A percentile compares a stretch with the other conserved stretches of the same genome.
Conservation (phyloP, 2,888 invertebrate species). For the Alsophila aescularia region DNA sequence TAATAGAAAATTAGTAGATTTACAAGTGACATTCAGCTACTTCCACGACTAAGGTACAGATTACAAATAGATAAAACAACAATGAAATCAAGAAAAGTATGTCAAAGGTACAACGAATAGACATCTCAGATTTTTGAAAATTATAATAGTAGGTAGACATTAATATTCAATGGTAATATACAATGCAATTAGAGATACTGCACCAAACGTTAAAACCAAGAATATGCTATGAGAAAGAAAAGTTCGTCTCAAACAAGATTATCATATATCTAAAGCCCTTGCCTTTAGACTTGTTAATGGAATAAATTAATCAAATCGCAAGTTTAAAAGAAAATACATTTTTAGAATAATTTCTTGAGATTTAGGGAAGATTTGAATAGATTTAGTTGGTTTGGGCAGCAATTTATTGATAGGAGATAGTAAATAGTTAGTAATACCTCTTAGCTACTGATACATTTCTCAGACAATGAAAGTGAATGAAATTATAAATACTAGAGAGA, state of each 20-base stretch:
- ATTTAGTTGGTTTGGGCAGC: slow-evolving; percentile 58
- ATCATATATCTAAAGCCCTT: slow-evolving; percentile 74
- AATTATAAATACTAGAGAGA: background rate
- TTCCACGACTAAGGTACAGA: background rate
- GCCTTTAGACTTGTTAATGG: slow-evolving; percentile 72
- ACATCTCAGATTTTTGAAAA: slow-evolving; percentile 56
- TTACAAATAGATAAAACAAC: background rate
- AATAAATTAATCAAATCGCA: slow-evolving; percentile 57
- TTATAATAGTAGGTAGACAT: slow-evolving; percentile 66
- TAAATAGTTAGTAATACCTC: slow-evolving; percentile 38
- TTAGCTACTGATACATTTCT: slow-evolving; percentile 46
- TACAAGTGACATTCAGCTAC: background rate
- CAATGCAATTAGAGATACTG: slow-evolving; percentile 83
- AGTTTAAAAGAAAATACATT: slow-evolving; percentile 52
- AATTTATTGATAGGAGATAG: slow-evolving; percentile 38
- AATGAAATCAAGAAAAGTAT: slow-evolving; percentile 45
- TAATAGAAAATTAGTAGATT: background rate
- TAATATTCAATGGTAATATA: slow-evolving; percentile 78
- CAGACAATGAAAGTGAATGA: background rate
- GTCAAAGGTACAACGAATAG: slow-evolving; percentile 63
- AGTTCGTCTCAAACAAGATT: slow-evolving; percentile 66
- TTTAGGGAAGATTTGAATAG: slow-evolving; percentile 41
- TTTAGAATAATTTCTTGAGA: slow-evolving; percentile 40
- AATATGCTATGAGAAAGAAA: slow-evolving; percentile 75
- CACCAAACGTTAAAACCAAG: slow-evolving; percentile 82